A percentile compares a stretch with the other conserved stretches of the same genome.
These are phyloP conservation scores for Spondyliosoma cantharus DNA, from an alignment of 2,797 vertebrate genomes.

Conservation along the genomic window DNA sequence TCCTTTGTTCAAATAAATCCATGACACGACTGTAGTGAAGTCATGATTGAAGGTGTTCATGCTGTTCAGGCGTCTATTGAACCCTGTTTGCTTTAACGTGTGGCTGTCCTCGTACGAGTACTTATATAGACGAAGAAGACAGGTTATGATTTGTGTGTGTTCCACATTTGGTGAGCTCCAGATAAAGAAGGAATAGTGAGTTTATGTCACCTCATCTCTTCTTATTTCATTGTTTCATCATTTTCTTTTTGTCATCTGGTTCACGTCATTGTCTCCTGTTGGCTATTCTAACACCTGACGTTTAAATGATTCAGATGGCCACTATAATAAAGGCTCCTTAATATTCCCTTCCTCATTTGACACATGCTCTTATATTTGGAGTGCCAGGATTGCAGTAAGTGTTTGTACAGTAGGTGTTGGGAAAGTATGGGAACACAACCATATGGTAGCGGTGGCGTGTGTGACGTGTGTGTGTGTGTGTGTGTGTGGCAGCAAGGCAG, in stretches of 20 bases:
- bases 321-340: no score
- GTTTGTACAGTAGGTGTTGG: not conserved
- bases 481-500: not conserved
- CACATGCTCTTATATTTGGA: no score
- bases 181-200: not conserved
- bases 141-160: not conserved
- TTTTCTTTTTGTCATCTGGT: no score
- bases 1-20: not conserved
- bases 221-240: no score
- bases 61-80: not conserved
- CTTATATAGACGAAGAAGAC: not conserved
- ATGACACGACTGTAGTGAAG: not conserved
- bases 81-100: not conserved
- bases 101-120: not conserved
- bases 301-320: no score
- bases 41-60: not conserved
- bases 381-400: not conserved
- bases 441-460: slow-evolving; percentile 26
- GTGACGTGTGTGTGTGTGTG: not conserved
- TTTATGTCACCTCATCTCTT: no score
- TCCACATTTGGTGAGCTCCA: not conserved
- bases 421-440: slow-evolving; percentile 34
- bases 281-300: no score
- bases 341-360: no score
- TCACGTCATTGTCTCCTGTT: no score